phyloP scores from a whole-genome alignment of 2,797 vertebrate species.

The Eidolon dupreanum region DNA sequence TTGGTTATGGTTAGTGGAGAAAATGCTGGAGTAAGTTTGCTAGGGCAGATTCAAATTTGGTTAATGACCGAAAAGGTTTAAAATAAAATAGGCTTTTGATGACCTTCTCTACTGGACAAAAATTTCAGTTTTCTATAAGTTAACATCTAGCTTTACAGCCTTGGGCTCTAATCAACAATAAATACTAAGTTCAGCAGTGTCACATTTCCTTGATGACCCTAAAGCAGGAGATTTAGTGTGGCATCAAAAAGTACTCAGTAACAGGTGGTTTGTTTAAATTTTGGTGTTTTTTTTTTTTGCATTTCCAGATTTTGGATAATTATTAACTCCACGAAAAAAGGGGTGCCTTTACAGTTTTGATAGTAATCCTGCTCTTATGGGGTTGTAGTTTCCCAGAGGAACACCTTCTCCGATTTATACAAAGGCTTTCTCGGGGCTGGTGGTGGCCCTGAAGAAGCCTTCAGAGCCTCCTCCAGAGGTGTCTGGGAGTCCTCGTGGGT shows the following conservation, averaged over 20 bases:
- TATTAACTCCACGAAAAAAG: background rate
- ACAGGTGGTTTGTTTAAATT: background rate
- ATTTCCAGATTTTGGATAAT: background rate
- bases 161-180: background rate
- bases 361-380: background rate
- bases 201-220: accelerated
- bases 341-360: background rate
- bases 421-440: background rate
- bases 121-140: background rate
- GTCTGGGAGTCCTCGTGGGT: background rate
- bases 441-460: background rate
- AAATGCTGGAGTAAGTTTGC: background rate
- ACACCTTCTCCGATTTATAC: background rate
- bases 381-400: background rate
- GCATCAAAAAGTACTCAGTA: background rate
- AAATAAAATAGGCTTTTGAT: background rate
- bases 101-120: background rate
- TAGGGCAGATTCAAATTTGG: background rate
- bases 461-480: background rate
- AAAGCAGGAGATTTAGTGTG: too few species aligned
- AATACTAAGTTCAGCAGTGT: background rate
- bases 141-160: background rate
- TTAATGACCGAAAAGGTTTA: background rate
- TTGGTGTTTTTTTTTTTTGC: too few species aligned
- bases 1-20: background rate